These are phyloP conservation scores for Glossophaga mutica DNA, from an alignment of 2,797 vertebrate genomes.

Conservation along the genomic window DNA sequence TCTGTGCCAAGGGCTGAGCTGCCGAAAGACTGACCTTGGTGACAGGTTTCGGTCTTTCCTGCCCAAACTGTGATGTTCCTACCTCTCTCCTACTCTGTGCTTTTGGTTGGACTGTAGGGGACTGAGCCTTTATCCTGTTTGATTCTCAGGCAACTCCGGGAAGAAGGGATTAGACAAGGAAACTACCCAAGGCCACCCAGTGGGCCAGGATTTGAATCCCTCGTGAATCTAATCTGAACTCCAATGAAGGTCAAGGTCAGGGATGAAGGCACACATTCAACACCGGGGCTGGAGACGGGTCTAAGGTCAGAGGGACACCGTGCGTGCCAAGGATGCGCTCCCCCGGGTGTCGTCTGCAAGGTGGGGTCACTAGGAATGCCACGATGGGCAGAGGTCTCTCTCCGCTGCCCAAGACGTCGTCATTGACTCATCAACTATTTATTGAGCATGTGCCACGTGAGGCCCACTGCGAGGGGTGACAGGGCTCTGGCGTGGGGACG, in stretches of 20 bases:
- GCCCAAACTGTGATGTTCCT: not conserved
- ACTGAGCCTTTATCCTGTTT: not conserved
- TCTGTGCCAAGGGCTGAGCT: not conserved
- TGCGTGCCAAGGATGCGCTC: accelerated
- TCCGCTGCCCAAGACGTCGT: too few species aligned
- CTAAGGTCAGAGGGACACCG: not conserved
- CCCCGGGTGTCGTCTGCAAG: not conserved
- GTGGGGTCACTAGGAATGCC: not conserved
- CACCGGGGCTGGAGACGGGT: not conserved
- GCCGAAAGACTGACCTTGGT: not conserved
- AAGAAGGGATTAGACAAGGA: not conserved
- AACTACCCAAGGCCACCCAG: not conserved
- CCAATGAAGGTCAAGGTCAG: not conserved
- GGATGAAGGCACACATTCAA: not conserved
- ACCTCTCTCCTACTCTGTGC: not conserved
- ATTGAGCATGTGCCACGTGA: not conserved
- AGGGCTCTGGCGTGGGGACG: not conserved
- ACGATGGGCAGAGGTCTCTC: not conserved
- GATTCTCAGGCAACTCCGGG: not conserved
- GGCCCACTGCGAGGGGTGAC: not conserved
- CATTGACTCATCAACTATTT: not conserved
- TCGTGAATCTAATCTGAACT: not conserved
- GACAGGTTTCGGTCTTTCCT: not conserved
- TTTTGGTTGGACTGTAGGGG: not conserved
- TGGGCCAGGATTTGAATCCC: not conserved